Base-by-base conservation (phyloP, 1,140 invertebrate species). In the Antheraea pernyi region DNA sequence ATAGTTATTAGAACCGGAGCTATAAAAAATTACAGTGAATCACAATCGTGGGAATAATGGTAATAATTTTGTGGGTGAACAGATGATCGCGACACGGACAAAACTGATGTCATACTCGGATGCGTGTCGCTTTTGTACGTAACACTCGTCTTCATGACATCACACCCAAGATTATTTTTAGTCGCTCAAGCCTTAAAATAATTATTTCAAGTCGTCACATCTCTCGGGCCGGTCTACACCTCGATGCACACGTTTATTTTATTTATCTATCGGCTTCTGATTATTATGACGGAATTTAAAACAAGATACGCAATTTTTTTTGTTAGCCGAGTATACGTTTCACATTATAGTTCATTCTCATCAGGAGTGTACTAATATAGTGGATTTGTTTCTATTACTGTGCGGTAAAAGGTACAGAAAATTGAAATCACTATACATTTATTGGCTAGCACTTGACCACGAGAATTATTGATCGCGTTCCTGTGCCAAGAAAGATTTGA, bases 21-120 rank as follows among this genome's bases (percentile, higher is more conserved):
- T 73, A 53, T 67, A 70, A 63, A 67, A 75, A 76, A 75, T 69
- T 65, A 75, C 53, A 65, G 70, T 79, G 73, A 77, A 74, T 78
- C 73, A 77, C 65, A 67, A 72, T 76, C 71, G 74, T 76, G 71
- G 68, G 74, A 75, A 76, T 67, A 71, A 75, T 78, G 75, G 74
- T 72, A 82, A 85, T 85, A 86, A 88, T 83, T 86, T 72, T 77
- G 67, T 74, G 66, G 75, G 67, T 60, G 73, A 85, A 77, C 79
- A 82, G 80, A 85, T 81, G 81, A 84, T 80, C 78, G 79, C 71
- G 73, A 76, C 46, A 53, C 76, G 71, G 76, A 72, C 78, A 72
- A 75, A 76, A 84, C 85, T 90, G 88, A 90, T 90, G 88, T 90
- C 88, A 90, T 88, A 84, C 73, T 77, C 78, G 70, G 75, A 77